phyloP scores from a whole-genome alignment of 2,797 vertebrate genomes.

The Apogon hyalosoma region DNA sequence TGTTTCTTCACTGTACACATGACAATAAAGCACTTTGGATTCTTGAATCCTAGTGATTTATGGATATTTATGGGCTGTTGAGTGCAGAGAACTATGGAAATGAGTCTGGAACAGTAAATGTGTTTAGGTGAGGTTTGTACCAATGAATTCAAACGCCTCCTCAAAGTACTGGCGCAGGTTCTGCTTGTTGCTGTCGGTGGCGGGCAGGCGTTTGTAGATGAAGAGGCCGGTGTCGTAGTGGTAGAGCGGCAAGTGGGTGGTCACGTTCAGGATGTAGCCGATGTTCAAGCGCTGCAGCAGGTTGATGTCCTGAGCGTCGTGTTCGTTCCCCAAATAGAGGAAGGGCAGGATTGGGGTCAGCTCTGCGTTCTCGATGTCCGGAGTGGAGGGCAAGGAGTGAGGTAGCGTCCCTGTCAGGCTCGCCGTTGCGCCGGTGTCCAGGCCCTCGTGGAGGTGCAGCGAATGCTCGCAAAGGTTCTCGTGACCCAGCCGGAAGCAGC shows the following conservation, averaged over 20 bases:
- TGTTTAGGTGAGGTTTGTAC: slow-evolving; percentile 75
- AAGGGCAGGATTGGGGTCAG: slow-evolving; percentile 96
- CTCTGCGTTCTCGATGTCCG: slow-evolving; percentile 97
- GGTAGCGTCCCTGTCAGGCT: slow-evolving; percentile 88
- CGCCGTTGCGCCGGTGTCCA: slow-evolving; percentile 81
- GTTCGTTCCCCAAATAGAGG: slow-evolving; percentile 96
- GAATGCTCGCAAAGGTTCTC: slow-evolving; percentile 98
- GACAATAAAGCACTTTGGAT: too few species aligned
- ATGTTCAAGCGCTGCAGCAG: slow-evolving; percentile 93
- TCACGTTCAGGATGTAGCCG: slow-evolving; percentile 95
- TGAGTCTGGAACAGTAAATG: too few species aligned
- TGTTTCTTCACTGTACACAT: too few species aligned
- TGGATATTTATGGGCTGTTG: too few species aligned
- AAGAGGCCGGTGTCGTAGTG: slow-evolving; percentile 94
- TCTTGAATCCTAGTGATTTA: too few species aligned
- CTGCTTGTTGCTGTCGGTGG: slow-evolving; percentile 99
- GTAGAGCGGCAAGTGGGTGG: slow-evolving; percentile 97
- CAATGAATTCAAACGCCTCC: slow-evolving; percentile 99
- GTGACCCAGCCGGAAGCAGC: slow-evolving; percentile 93
- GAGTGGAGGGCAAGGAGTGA: slow-evolving; percentile 93
- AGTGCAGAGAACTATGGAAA: too few species aligned
- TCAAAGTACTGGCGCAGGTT: slow-evolving; percentile 99
- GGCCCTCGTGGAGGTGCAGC: slow-evolving; percentile 92
- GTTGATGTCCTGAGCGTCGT: slow-evolving; percentile 93
- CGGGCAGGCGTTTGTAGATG: slow-evolving; percentile 95